Evolutionary conservation across 2,888 invertebrate species (phyloP), one percentile per base, ranked within the genome.

Genomic region (Sesia bembeciformis): DNA sequence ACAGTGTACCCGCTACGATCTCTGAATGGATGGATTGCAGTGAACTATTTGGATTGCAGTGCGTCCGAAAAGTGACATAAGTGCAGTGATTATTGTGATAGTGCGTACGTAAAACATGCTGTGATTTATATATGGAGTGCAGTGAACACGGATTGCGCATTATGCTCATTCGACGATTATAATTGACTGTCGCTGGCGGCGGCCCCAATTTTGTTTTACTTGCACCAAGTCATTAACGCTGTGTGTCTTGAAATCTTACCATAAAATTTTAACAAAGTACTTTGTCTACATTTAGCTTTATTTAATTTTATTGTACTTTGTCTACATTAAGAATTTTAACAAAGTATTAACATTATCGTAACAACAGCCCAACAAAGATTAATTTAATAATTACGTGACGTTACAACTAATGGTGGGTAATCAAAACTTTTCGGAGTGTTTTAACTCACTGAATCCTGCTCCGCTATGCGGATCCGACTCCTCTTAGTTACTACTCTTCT

Each of bases 1-100:
- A 64, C 74, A 74, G 71, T 23, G 23, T 23, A 23, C 23, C 23
- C 23, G 23, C 23, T 23, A 42, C 42, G 42, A 7, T 42, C 42
- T 42, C 23, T 23, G 7, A 5, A 6, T 42, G 6, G 5, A 84
- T 76, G 88, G 88, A 89, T 89, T 88, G 88, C 88, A 89, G 88
- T 89, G 88, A 74, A 73, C 73, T 62, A 71, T 66, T 40, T 52
- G 88, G 88, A 89, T 89, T 88, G 88, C 88, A 89, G 89, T 89
- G 88, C 67, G 64, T 59, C 67, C 72, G 69, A 68, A 69, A 75
- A 77, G 81, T 81, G 87, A 77, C 74, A 59, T 58, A 58, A 81
- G 84, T 85, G 84, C 63, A 82, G 84, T 86, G 86, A 74, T 72
- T 63, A 69, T 70, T 76, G 84, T 85, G 82, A 72, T 72, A 81